Conservation (phyloP, 2,888 invertebrate species). For the Drosophila eohydei region DNA sequence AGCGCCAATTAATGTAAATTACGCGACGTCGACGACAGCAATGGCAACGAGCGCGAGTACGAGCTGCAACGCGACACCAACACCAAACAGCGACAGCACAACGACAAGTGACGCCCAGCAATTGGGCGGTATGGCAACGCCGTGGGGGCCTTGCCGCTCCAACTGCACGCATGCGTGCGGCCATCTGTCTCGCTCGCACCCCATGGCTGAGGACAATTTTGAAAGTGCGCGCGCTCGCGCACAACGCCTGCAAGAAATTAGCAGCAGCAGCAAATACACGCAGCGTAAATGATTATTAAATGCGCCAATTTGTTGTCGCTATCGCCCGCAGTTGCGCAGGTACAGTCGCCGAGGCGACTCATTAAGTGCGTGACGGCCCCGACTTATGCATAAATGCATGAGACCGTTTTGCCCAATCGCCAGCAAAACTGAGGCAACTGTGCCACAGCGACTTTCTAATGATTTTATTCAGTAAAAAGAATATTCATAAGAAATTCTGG, state of each 20-base stretch:
- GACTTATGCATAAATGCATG: conserved; percentile 76
- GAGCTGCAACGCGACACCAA: conserved; percentile 50
- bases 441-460: conserved; percentile 50
- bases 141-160: conserved; percentile 46
- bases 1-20: conserved; percentile 80
- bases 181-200: conserved; percentile 16
- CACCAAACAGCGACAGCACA: conserved; percentile 34
- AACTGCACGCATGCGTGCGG: conserved; percentile 53
- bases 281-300: conserved; percentile 75
- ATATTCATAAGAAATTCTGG: background rate
- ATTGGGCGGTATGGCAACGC: conserved; percentile 75
- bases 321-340: conserved; percentile 34
- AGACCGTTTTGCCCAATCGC: conserved; percentile 33
- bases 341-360: conserved; percentile 61
- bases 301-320: conserved; percentile 74
- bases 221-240: conserved; percentile 61
- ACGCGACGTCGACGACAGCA: conserved; percentile 71
- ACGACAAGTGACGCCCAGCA: conserved; percentile 59
- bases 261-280: conserved; percentile 60
- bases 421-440: conserved; percentile 45
- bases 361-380: conserved; percentile 76
- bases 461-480: background rate
- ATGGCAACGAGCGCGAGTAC: conserved; percentile 45
- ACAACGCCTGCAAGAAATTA: conserved; percentile 75
- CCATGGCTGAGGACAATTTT: conserved; percentile 53